Evolutionary conservation across 2,888 invertebrate species (phyloP), one percentile per base, ranked within the genome.

Genomic region (Diplazon laetatorius): DNA sequence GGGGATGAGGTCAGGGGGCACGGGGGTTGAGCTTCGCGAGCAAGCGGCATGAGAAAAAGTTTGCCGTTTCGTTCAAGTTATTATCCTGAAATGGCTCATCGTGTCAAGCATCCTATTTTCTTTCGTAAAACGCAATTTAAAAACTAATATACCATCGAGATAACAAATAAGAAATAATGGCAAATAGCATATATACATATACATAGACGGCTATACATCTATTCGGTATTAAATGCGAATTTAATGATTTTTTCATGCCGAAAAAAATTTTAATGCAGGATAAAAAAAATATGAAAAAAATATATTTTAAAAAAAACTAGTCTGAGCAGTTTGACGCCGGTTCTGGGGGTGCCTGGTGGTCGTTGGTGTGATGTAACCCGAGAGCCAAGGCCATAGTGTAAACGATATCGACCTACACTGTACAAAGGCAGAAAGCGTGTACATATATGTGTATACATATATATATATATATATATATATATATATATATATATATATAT

Each of bases 401-500:
- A 78, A 65, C 78, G 78, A 74, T 74, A 78, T 59, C 55, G 74
- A 55, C 65, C 35, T 37, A 60, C 59, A 65, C 39, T 57, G 22
- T 65, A 69, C 75, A 79, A 81, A 79, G 81, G 70, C 68, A 76
- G 76, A 79, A 79, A 79, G 78, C 52, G 50, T 57, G 52, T 65
- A 71, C n/a, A n/a, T n/a, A n/a, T n/a, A n/a, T n/a, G n/a, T n/a
- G n/a, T n/a, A n/a, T n/a, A n/a, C n/a, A n/a, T n/a, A n/a, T n/a
- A n/a, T n/a, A n/a, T n/a, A n/a, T n/a, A n/a, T n/a, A n/a, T n/a
- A n/a, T n/a, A n/a, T n/a, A n/a, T n/a, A n/a, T n/a, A n/a, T n/a
- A n/a, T n/a, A n/a, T n/a, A n/a, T n/a, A n/a, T n/a, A n/a, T n/a
- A n/a, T n/a, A n/a, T n/a, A n/a, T n/a, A n/a, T n/a, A n/a, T n/a